Base-by-base conservation (phyloP, 92 coral and sea anemone species). In the Parazoanthus swiftii region DNA sequence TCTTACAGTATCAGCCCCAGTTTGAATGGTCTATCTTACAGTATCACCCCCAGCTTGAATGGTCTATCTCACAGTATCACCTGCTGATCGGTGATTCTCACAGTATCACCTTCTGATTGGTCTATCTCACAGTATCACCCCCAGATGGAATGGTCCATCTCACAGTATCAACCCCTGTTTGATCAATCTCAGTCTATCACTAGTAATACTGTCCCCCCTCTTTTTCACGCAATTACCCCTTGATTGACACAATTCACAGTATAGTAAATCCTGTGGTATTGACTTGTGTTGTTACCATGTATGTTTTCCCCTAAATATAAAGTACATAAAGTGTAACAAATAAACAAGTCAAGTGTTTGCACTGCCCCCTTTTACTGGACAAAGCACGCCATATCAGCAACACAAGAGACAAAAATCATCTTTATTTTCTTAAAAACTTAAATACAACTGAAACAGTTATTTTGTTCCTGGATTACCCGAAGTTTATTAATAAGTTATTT, bases 361-460 rank as follows among this genome's bases (percentile, higher is more conserved):
- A 21, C 10, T 76, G 16, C 54, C 1, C 46, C 54, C 13, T n/a
- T n/a, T 39, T 77, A 37, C 8, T 50, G 13, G 36, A 80, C 29
- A 43, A 65, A 80, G 58, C 29, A 36, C 42, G 23, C 44, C 81
- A 54, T 6, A 26, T 79, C 71, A 80, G 37, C 71, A 56, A 80
- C 85, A 80, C 29, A 6, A 33, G 36, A 80, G 85, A 35, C 71
- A 56, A 56, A 38, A 80, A 56, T 5, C 21, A 35, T 29, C 63
- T 80, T 80, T 80, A 80, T 80, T 80, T 80, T 80, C 85, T 58
- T 58, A 20, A 10, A 26, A 54, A 56, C 35, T 63, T 15, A 7
- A 54, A 56, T 80, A 80, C 85, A 80, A 67, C 33, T 54, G 63
- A 58, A 14, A 35, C 5, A 3, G 58, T 29, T 6, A 8, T 56